phyloP scores from a whole-genome alignment of 1,140 invertebrate species.

The Brevipalpus yothersi region DNA sequence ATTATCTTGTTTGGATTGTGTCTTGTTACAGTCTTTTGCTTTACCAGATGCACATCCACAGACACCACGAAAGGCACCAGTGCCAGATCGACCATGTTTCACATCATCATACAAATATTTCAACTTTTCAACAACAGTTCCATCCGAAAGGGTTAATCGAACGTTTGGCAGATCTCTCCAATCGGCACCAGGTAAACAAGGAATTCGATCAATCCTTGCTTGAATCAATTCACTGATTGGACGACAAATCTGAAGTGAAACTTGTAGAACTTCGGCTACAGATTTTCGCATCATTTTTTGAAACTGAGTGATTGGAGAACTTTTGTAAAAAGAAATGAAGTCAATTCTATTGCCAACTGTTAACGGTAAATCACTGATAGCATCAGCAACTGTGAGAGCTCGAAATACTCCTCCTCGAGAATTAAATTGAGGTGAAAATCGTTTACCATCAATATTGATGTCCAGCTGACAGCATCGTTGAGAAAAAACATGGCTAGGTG shows the following conservation, averaged over 20 bases:
- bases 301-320: conserved; percentile 43
- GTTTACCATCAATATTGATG: conserved; percentile 44
- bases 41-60: conserved; percentile 42
- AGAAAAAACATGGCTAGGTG: conserved; percentile 52
- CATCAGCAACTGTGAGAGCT: conserved; percentile 47
- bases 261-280: conserved; percentile 19
- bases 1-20: conserved; percentile 48
- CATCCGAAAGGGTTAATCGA: conserved; percentile 38
- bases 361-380: conserved; percentile 52
- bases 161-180: conserved; percentile 70
- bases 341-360: conserved; percentile 17
- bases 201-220: conserved; percentile 48
- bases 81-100: conserved; percentile 32
- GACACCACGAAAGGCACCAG: conserved; percentile 40
- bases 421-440: conserved; percentile 9
- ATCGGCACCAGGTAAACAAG: conserved; percentile 44
- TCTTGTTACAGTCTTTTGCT: conserved; percentile 28
- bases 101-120: conserved; percentile 43
- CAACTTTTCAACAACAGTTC: conserved; percentile 34
- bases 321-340: conserved; percentile 21
- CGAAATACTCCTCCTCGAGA: conserved; percentile 38
- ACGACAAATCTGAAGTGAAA: conserved; percentile 59
- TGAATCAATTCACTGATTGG: conserved; percentile 53
- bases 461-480: conserved; percentile 38
- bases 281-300: conserved; percentile 36